A percentile compares a stretch with the other conserved stretches of the same genome.
These are phyloP conservation scores for Grapholita molesta DNA, from an alignment of 1,140 invertebrate species.

Conservation along the genomic window DNA sequence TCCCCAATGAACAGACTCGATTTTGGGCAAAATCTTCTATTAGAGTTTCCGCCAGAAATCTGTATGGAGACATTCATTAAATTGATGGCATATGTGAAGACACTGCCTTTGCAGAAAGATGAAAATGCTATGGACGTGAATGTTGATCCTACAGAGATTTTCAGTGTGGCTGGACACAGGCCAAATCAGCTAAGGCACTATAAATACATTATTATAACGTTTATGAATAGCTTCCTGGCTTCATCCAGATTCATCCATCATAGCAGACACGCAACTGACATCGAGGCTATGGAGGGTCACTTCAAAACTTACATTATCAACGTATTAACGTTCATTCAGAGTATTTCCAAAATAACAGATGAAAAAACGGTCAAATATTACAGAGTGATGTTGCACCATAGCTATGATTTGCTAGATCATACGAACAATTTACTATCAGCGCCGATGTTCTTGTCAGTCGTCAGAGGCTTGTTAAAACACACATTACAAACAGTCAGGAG, in stretches of 20 bases:
- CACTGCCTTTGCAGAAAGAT: slow-evolving; percentile 81
- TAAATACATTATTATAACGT: slow-evolving; percentile 87
- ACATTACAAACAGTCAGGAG: slow-evolving; percentile 83
- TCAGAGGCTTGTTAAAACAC: slow-evolving; percentile 85
- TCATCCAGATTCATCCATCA: slow-evolving; percentile 84
- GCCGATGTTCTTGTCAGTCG: slow-evolving; percentile 86
- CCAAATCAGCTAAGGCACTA: slow-evolving; percentile 89
- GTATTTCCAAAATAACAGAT: slow-evolving; percentile 79
- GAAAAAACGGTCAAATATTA: slow-evolving; percentile 86
- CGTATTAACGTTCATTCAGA: slow-evolving; percentile 83
- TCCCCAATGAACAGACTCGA: slow-evolving; percentile 80
- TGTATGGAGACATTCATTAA: slow-evolving; percentile 83
- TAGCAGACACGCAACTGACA: slow-evolving; percentile 72
- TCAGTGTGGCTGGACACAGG: slow-evolving; percentile 82
- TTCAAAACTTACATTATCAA: slow-evolving; percentile 85
- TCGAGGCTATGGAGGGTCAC: slow-evolving; percentile 77
- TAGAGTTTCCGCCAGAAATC: slow-evolving; percentile 82
- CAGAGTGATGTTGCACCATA: slow-evolving; percentile 86
- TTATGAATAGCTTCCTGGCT: slow-evolving; percentile 83
- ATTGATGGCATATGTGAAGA: slow-evolving; percentile 82
- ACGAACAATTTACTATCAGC: slow-evolving; percentile 88
- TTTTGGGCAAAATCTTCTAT: slow-evolving; percentile 83
- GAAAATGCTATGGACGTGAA: slow-evolving; percentile 63
- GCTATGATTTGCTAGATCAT: slow-evolving; percentile 87
- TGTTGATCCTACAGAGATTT: slow-evolving; percentile 78